phyloP scores from a whole-genome alignment of 2,797 vertebrate genomes.

The Passerculus sandwichensis region DNA sequence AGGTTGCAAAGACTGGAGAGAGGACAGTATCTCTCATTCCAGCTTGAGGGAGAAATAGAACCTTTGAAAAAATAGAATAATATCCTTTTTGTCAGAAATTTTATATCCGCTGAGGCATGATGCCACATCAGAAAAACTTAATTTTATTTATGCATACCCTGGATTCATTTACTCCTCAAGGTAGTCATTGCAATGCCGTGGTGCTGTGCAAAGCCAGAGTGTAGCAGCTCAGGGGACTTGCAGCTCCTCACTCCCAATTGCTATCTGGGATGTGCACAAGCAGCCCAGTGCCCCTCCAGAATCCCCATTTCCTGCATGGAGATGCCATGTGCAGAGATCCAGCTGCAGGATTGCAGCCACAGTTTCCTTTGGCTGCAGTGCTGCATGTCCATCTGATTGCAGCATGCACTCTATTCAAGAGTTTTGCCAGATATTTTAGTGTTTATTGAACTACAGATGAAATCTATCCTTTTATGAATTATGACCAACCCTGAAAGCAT shows the following conservation, averaged over 20 bases:
- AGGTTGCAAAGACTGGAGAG: not conserved
- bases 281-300: not conserved
- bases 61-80: not conserved
- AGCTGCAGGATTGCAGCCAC: constrained; percentile 56
- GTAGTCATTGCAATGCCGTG: not conserved
- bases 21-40: not conserved
- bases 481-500: not conserved
- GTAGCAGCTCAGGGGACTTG: not conserved
- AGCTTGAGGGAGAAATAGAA: not conserved
- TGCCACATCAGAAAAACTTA: constrained; percentile 17
- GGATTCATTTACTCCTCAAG: constrained; percentile 32
- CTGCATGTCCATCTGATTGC: constrained; percentile 8
- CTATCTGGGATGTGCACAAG: not conserved
- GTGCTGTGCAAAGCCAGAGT: not conserved
- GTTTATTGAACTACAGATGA: constrained; percentile 32
- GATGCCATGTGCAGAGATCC: constrained; percentile 55
- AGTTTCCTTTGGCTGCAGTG: constrained; percentile 51
- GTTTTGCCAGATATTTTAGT: constrained; percentile 34
- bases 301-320: constrained; percentile 44
- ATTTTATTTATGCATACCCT: constrained; percentile 32
- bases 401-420: constrained; percentile 20
- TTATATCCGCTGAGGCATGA: not conserved
- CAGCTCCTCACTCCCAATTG: not conserved
- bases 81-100: not conserved
- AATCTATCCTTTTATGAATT: not conserved